Base-by-base conservation (phyloP, 2,113 vertebrate species). In the Aspidoscelis tigris region DNA sequence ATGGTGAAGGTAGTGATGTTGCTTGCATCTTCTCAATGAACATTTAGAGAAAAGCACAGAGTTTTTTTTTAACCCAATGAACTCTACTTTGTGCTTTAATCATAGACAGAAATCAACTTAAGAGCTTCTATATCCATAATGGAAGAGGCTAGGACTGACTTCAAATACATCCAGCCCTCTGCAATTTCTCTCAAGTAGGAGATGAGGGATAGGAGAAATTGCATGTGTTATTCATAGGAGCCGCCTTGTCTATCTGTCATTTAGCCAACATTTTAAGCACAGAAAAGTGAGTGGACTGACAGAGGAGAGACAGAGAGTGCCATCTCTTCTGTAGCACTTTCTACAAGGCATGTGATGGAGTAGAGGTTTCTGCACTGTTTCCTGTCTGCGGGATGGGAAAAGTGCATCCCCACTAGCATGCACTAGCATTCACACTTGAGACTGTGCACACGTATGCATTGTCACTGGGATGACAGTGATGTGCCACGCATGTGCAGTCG, bases 51-150 rank as follows among this genome's bases (percentile, higher is more conserved):
- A 33, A 65, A 68, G 84, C 47, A 0, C 2, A 81, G 47, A 9
- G 8, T 1, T 85, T 82, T 44, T 39, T 81, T 72, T 74, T 24
- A 80, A 80, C 68, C 68, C 65, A 88, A 55, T 6, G 80, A 61
- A 76, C 5, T 24, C 81, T 84, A 16, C 2, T 72, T 83, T 89
- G 83, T 83, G 2, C 7, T 88, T n/a, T 64, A 21, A 88, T 70
- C 9, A 86, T 44, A 65, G 41, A 22, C 24, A 74, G 41, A 78
- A 88, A 70, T 84, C 55, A 80, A 2, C 22, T 66, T 50, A 80
- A 53, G 65, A 69, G 24, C 44, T 53, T 47, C 3, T 78, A 24
- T 4, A 16, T 43, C 12, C 61, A 66, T 47, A 26, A 66, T 47
- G 26, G 0, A 7, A 18, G 24, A 21, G 12, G 24, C 6, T 2